Conservation (phyloP, 2,113 vertebrate species). For the Lucifuga dentata region DNA sequence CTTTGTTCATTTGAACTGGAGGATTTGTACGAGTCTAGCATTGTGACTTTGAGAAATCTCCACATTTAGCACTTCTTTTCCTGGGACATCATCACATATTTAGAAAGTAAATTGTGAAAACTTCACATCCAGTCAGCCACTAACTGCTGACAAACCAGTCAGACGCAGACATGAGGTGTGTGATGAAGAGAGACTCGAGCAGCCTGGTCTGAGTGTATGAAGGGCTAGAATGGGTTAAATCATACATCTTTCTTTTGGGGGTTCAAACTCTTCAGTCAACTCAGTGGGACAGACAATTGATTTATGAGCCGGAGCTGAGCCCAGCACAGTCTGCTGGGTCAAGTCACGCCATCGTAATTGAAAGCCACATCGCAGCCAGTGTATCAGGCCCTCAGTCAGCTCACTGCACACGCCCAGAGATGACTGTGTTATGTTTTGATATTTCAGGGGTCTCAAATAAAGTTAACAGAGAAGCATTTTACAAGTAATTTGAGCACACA, state of each 20-base stretch:
- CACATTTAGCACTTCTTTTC: too few relatives aligned
- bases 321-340: conserved; percentile 35
- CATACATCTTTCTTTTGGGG: conserved; percentile 53
- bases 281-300: conserved; percentile 67
- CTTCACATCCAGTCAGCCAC: too few relatives aligned
- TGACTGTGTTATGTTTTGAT: conserved; percentile 63
- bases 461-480: conserved; percentile 64
- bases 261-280: conserved; percentile 54
- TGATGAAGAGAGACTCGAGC: neutral
- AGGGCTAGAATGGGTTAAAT: conserved; percentile 58
- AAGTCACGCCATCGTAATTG: conserved; percentile 61
- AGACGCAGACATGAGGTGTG: conserved; percentile 1
- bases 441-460: conserved; percentile 41
- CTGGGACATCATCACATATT: neutral
- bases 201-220: conserved; percentile 25
- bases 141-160: neutral
- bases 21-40: too few relatives aligned
- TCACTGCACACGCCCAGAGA: conserved; percentile 44
- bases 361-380: conserved; percentile 67
- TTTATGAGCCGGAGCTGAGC: conserved; percentile 72
- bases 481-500: conserved; percentile 58
- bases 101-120: too few relatives aligned
- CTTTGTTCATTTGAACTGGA: too few relatives aligned
- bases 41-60: too few relatives aligned
- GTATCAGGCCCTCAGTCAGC: conserved; percentile 55